Evolutionary conservation across 2,113 vertebrate genomes (phyloP).

Genomic region (Actenoides hombroni): DNA sequence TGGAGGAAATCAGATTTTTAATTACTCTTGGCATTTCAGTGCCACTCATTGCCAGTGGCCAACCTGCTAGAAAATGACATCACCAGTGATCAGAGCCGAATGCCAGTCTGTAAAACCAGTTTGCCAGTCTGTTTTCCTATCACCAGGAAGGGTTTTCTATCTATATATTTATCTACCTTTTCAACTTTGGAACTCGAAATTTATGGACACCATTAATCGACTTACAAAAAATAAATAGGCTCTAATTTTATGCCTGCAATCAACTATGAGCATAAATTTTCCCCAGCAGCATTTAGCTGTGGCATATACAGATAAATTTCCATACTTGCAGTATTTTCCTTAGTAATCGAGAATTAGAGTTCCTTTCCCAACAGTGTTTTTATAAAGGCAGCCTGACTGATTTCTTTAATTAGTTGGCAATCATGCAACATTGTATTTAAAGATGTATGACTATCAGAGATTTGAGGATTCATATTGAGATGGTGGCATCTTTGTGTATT

Average conservation of each 20-base stretch:
- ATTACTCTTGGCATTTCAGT: background rate
- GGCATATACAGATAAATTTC: background rate
- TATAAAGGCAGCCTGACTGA: background rate
- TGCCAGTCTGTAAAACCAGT: background rate
- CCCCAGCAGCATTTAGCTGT: background rate
- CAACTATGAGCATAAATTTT: background rate
- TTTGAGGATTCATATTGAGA: background rate
- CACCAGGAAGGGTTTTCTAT: background rate
- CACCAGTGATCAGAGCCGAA: background rate
- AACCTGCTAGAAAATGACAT: background rate
- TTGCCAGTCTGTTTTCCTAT: background rate
- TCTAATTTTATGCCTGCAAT: background rate
- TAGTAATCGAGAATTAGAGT: background rate
- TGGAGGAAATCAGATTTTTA: slow-evolving; percentile 8
- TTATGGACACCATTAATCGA: background rate
- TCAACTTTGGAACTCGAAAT: background rate
- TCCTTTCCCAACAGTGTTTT: background rate
- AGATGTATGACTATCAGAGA: background rate
- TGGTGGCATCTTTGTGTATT: background rate
- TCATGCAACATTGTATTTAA: background rate
- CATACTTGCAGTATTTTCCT: background rate
- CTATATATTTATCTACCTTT: background rate
- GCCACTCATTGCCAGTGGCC: background rate
- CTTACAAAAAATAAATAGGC: background rate
- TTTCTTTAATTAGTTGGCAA: slow-evolving; percentile 9